Conservation (phyloP, 2,888 invertebrate species). For the Dolomedes plantarius region DNA sequence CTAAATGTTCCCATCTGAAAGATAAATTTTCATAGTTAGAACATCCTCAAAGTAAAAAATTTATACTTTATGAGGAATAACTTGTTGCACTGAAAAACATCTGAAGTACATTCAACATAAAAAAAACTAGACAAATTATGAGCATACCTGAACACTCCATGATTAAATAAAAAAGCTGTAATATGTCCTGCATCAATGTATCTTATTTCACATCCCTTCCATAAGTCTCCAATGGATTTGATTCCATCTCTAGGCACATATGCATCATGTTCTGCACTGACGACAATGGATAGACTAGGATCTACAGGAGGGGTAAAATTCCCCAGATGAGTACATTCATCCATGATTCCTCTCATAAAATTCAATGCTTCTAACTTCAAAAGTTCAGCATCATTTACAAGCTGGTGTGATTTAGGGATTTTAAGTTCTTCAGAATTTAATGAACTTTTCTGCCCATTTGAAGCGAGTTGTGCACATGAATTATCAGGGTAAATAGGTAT, state of each 20-base stretch:
- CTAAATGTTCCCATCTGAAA: too few species aligned
- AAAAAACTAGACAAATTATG: too few species aligned
- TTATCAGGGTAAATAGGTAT: neutral
- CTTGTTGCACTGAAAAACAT: too few species aligned
- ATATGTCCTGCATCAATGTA: slow-evolving; percentile 90
- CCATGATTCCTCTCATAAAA: slow-evolving; percentile 99
- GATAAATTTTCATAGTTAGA: too few species aligned
- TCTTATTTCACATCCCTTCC: slow-evolving; percentile 93
- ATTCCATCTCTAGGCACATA: slow-evolving; percentile 91
- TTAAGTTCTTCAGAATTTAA: neutral
- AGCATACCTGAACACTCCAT: slow-evolving; percentile 88
- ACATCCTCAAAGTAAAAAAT: too few species aligned
- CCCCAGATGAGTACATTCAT: slow-evolving; percentile 96
- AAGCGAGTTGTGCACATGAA: neutral
- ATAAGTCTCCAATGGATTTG: slow-evolving; percentile 88
- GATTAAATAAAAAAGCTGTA: slow-evolving; percentile 89
- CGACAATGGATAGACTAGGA: slow-evolving; percentile 91
- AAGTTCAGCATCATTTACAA: slow-evolving; percentile 26
- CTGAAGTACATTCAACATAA: too few species aligned
- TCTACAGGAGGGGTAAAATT: slow-evolving; percentile 92
- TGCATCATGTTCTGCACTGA: slow-evolving; percentile 84
- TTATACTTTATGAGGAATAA: too few species aligned
- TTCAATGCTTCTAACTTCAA: slow-evolving; percentile 79
- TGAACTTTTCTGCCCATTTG: neutral
- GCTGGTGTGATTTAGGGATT: slow-evolving; percentile 1